Evolutionary conservation across 2,888 invertebrate genomes (phyloP).

Genomic region (Drosophila atripex): DNA sequence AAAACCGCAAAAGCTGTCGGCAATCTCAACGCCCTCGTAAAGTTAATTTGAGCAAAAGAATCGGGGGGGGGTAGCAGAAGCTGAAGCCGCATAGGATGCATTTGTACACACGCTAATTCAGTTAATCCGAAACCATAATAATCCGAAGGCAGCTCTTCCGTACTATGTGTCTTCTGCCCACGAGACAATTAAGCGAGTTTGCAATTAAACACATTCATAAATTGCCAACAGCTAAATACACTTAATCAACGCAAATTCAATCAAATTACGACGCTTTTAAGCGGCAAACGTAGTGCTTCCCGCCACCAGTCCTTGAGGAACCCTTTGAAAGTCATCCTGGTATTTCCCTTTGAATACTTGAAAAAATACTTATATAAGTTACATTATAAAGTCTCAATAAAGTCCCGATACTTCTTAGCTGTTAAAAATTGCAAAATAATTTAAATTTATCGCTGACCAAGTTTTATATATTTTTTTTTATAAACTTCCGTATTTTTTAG

Average conservation of each 20-base stretch:
- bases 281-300: constrained; percentile 44
- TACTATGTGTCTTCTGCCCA: constrained; percentile 12
- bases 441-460: no score
- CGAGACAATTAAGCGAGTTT: constrained; percentile 69
- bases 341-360: neutral
- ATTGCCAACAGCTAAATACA: constrained; percentile 72
- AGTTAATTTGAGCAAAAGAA: constrained; percentile 26
- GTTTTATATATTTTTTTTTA: no score
- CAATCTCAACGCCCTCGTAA: constrained; percentile 45
- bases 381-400: no score
- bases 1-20: constrained; percentile 60
- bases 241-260: constrained; percentile 77
- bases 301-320: neutral
- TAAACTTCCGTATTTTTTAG: neutral
- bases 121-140: constrained; percentile 71
- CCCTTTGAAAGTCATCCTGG: neutral
- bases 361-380: neutral
- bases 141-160: constrained; percentile 12
- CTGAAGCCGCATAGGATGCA: constrained; percentile 31
- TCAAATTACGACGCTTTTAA: constrained; percentile 73
- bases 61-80: neutral
- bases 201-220: constrained; percentile 72
- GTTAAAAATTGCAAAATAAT: no score
- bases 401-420: no score
- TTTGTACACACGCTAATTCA: constrained; percentile 59